Evolutionary conservation across 1,140 invertebrate genomes (phyloP).

Genomic region (Megathymus violae): DNA sequence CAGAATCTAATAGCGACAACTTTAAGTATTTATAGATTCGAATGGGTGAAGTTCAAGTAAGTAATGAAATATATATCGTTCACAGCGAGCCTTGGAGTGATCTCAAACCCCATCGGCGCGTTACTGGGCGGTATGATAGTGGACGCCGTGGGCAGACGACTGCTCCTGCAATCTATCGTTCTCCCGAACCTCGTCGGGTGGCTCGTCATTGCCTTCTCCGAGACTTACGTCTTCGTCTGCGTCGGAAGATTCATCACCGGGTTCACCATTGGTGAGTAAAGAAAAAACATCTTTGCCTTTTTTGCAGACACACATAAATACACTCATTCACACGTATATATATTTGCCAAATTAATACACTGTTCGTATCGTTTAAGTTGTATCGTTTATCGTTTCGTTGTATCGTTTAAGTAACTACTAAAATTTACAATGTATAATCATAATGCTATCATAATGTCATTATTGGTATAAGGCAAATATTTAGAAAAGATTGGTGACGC

Average conservation of each 20-base stretch:
- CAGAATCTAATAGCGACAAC: too few species aligned
- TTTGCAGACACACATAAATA: too few species aligned
- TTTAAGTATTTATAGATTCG: too few species aligned
- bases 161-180: constrained; percentile 88
- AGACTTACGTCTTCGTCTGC: constrained; percentile 85
- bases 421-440: background rate
- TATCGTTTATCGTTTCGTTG: too few species aligned
- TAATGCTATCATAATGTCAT: background rate
- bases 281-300: too few species aligned
- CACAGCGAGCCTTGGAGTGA: constrained; percentile 88
- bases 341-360: background rate
- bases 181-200: constrained; percentile 90
- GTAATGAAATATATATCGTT: constrained; percentile 33
- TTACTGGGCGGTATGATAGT: constrained; percentile 87
- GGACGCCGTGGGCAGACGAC: constrained; percentile 88
- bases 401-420: background rate
- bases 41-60: too few species aligned
- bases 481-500: background rate
- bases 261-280: constrained; percentile 86
- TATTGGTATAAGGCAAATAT: background rate
- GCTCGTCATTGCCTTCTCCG: constrained; percentile 88
- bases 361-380: too few species aligned
- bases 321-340: constrained; percentile 19
- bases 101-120: constrained; percentile 89
- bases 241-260: constrained; percentile 89